Evolutionary conservation across 2,797 vertebrate genomes (phyloP).

Genomic region (Fringilla coelebs): DNA sequence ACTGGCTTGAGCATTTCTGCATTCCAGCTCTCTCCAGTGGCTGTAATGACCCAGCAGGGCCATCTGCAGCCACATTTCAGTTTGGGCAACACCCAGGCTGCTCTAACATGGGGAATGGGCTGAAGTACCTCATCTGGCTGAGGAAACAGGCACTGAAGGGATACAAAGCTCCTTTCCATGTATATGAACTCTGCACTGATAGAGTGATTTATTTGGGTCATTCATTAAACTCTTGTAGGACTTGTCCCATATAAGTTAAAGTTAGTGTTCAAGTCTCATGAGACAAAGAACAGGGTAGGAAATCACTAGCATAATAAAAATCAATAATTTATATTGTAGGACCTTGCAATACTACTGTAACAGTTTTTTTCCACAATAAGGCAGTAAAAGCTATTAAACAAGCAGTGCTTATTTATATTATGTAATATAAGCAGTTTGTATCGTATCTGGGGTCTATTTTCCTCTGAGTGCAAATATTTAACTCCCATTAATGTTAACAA

Average conservation of each 20-base stretch:
- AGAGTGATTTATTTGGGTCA: neutral
- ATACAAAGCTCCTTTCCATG: neutral
- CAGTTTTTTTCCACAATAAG: neutral
- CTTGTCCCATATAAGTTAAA: neutral
- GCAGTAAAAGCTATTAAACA: neutral
- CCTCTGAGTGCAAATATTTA: constrained; percentile 55
- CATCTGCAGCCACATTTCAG: constrained; percentile 5
- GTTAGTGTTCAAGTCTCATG: neutral
- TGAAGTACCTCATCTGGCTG: neutral
- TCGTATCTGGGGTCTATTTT: constrained; percentile 39
- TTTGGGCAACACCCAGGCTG: neutral
- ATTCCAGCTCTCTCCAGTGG: constrained; percentile 25
- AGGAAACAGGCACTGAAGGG: neutral
- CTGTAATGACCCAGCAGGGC: neutral
- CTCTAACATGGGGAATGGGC: neutral
- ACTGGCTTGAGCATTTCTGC: constrained; percentile 20
- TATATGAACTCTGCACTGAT: neutral
- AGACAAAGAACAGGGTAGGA: neutral
- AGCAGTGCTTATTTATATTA: constrained; percentile 41
- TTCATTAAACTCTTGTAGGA: neutral
- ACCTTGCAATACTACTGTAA: neutral
- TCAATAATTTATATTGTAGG: neutral
- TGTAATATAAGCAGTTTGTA: constrained; percentile 40
- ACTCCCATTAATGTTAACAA: constrained; percentile 67
- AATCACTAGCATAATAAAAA: neutral